Conservation (phyloP, 1,140 invertebrate genomes). For the Monochamus saltuarius region DNA sequence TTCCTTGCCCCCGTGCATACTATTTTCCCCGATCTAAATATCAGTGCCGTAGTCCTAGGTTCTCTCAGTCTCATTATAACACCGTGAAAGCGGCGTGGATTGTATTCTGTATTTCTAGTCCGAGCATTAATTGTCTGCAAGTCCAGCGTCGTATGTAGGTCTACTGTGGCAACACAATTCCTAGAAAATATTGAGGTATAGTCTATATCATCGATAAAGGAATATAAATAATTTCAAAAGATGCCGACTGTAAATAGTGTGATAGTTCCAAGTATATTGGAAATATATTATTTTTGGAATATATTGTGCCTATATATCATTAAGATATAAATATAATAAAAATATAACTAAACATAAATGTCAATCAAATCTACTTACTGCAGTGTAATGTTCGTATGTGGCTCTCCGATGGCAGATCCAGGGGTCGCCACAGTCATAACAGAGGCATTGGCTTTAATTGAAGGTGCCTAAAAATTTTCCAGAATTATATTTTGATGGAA, state of each 20-base stretch:
- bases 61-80: constrained; percentile 98
- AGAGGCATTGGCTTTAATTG: constrained; percentile 27
- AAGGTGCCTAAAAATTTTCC: not conserved
- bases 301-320: too few relatives aligned
- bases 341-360: too few relatives aligned
- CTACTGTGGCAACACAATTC: constrained; percentile 95
- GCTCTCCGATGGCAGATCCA: constrained; percentile 41
- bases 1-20: constrained; percentile 98
- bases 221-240: too few relatives aligned
- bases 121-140: constrained; percentile 91
- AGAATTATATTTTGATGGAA: not conserved
- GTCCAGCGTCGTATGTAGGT: constrained; percentile 83
- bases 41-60: constrained; percentile 94
- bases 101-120: constrained; percentile 98
- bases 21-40: constrained; percentile 98
- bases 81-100: constrained; percentile 96
- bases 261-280: too few relatives aligned
- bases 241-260: too few relatives aligned
- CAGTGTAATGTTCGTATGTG: constrained; percentile 45
- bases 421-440: constrained; percentile 43
- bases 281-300: too few relatives aligned
- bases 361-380: constrained; percentile 41
- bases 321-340: too few relatives aligned
- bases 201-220: not conserved
- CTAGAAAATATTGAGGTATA: constrained; percentile 54